Base-by-base conservation (phyloP, 2,888 invertebrate species). In the Heterodera filipjevi region DNA sequence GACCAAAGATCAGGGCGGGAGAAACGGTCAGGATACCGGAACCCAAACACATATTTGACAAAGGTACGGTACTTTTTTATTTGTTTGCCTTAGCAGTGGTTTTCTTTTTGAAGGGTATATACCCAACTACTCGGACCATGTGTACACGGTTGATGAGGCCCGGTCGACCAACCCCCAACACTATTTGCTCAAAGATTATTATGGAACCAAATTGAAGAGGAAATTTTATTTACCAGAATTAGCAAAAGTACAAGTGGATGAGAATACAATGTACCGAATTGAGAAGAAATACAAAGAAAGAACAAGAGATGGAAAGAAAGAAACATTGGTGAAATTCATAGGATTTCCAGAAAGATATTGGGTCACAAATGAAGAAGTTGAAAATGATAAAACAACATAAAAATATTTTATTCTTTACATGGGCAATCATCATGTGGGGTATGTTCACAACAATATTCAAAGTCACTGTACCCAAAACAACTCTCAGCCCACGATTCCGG, bases 291-390 rank as follows among this genome's bases (percentile, higher is more conserved):
- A 71, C 27, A 71, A 46, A 30, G 19, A 53, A n/a, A n/a, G 32
- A 12, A 71, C n/a, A 2, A 32, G 46, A 6, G 71, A 71, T 71
- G 71, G 71, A 0, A 8, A 10, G n/a, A 71, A 71, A 71, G 71
- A 71, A 30, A 44, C n/a, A n/a, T 46, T 71, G 39, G 71, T 71
- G 27, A 71, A 71, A 71, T 71, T 71, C 32, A 44, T 71, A 30
- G 71, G 46, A 44, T 71, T 44, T 71, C 33, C 71, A 12, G 71
- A 71, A 12, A 53, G 22, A 53, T 53, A 53, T 53, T 53, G 53
- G 53, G 19, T 53, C 22, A 53, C 53, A 53, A 53, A 53, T 12
- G 53, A 53, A 53, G 53, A 53, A 19, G 6, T 53, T 19, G 3
- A 53, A 19, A 14, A 53, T 19, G 6, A 53, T 19, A 53, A 53